These are phyloP conservation scores for Pollenia griseotomentosa DNA, from an alignment of 2,888 invertebrate genomes.

Conservation along the genomic window DNA sequence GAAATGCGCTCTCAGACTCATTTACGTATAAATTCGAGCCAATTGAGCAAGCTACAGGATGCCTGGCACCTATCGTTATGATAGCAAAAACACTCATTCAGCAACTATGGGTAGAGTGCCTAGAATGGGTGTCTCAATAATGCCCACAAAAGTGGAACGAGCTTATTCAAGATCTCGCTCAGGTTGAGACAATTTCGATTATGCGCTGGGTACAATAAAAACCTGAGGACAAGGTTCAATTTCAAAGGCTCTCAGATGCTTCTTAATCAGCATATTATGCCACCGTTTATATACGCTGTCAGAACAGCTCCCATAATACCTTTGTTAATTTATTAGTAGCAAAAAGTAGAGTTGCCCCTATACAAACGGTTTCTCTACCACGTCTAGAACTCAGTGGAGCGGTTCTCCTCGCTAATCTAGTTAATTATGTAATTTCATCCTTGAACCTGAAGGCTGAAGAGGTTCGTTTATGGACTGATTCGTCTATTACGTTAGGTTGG, in stretches of 20 bases:
- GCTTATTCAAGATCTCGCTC: background rate
- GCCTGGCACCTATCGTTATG: too few species aligned
- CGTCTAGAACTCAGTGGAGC: too few species aligned
- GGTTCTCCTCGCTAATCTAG: background rate
- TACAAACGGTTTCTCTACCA: background rate
- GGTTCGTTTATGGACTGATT: constrained; percentile 16
- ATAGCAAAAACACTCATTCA: too few species aligned
- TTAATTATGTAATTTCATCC: background rate
- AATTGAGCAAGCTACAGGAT: background rate
- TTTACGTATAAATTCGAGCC: background rate
- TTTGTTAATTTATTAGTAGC: constrained; percentile 13
- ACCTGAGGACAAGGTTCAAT: background rate
- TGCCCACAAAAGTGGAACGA: constrained; percentile 10
- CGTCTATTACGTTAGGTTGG: background rate
- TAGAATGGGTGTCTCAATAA: constrained; percentile 9
- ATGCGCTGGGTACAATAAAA: too few species aligned
- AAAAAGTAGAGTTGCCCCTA: constrained; percentile 18
- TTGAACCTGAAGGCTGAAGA: background rate
- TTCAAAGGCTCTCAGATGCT: background rate
- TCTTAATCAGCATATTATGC: background rate
- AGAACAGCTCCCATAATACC: background rate
- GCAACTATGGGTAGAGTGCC: background rate
- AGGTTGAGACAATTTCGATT: background rate
- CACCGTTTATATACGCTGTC: too few species aligned
- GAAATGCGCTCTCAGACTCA: background rate